Evolutionary conservation across 1,140 invertebrate species (phyloP), one percentile per base, ranked within the genome.

Genomic region (Sycobia sp.): DNA sequence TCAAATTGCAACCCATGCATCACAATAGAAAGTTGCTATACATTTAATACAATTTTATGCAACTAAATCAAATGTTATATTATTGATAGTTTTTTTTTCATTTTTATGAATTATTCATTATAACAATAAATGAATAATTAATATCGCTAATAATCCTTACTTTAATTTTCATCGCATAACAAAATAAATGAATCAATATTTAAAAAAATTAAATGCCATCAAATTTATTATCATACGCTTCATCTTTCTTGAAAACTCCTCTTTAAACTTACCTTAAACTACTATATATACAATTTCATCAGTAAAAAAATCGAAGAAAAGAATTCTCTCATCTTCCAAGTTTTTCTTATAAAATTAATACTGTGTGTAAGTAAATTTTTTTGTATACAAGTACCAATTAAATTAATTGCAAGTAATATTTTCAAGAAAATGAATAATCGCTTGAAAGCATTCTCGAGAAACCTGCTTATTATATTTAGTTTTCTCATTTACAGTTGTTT

Each of bases 261-360:
- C 14, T 36, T 29, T n/a, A n/a, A 39, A 61, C 58, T 61, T 61
- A 61, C 58, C 58, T 61, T 61, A 61, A 44, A 44, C 25, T 53
- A 41, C 22, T 50, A 34, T 23, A n/a, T 47, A 16, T 47, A 43
- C 53, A 29, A 18, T 43, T 29, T 43, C 18, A 39, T 25, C 38
- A 38, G 9, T 5, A 16, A 49, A 14, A 32, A 16, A 38, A 25
- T 25, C 9, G 20, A 9, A 57, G 2, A 10, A 39, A 25, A 5
- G 32, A 29, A 43, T 46, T 18, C 44, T 44, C 49, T 51, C 47
- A 53, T 53, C 58, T 61, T 51, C 38, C 58, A 53, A 53, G 38
- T 16, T 61, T 53, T 34, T 10, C 18, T n/a, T 16, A 13, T 34
- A 34, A 27, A 36, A 36, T 11, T 3, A 36, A 51, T 2, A 13